Evolutionary conservation across 1,140 invertebrate genomes (phyloP), one percentile per base, ranked within the genome.

Genomic region (Drosophila eugracilis): DNA sequence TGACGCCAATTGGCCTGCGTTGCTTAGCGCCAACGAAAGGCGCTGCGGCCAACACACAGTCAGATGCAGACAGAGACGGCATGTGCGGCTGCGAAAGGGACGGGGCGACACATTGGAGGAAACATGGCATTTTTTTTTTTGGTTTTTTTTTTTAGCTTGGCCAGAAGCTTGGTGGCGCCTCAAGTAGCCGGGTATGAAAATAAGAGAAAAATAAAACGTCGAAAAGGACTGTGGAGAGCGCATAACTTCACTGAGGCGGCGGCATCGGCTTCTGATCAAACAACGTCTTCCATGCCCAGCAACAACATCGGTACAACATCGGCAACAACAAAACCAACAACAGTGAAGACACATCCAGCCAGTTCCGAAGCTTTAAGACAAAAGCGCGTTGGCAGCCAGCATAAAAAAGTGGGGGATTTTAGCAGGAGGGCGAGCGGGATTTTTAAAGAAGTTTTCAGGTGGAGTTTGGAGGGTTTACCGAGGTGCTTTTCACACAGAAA

Each of bases 1-100:
- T 81, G 81, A 86, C 81, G 81, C 81, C 83, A 85, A 86, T 85
- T 85, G 81, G 81, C 81, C 83, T 84, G 78, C 54, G 70, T 75
- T 81, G 67, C 78, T 83, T 83, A 83, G 80, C 77, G 79, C 80
- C 65, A 69, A 53, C 62, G 60, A 45, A 32, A 66, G 62, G 62
- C 62, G 62, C 54, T 57, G 9, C 41, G 42, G 30, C 54, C 75
- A 70, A 77, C 59, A 60, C 67, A 66, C 67, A 71, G 57, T n/a
- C 24, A 30, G 34, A n/a, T 49, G 19, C 34, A 26, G 19, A 52
- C 14, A 67, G 44, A 50, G 34, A 59, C 69, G 41, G 32, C 34
- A 37, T 66, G 62, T 67, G 24, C 34, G 22, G 21, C 42, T 24
- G 15, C 14, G 28, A 54, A 36, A 47, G 32, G 49, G 66, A 55